These are phyloP conservation scores for Panthera uncia DNA, from an alignment of 2,113 vertebrate species.

Conservation along the genomic window DNA sequence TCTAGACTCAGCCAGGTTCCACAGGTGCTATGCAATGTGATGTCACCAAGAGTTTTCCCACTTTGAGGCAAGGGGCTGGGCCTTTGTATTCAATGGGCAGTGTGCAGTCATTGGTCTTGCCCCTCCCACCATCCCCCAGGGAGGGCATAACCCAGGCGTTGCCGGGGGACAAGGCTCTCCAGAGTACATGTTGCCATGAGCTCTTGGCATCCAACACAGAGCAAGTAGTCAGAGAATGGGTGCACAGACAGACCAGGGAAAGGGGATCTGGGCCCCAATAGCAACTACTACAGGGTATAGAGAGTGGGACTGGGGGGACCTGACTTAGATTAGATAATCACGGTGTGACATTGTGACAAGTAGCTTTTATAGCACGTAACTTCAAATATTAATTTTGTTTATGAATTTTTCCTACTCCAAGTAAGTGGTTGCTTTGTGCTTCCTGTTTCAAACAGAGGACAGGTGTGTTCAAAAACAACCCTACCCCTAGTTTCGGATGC, in stretches of 20 bases:
- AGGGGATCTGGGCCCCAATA: neutral
- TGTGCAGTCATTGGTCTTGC: neutral
- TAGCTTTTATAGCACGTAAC: neutral
- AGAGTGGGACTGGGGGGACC: neutral
- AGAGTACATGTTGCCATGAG: neutral
- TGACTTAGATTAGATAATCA: neutral
- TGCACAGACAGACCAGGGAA: neutral
- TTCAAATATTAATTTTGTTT: neutral
- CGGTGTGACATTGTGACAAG: neutral
- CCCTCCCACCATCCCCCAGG: neutral
- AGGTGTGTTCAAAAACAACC: neutral
- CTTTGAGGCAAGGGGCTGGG: neutral
- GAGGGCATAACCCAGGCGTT: neutral
- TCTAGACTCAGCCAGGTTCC: neutral
- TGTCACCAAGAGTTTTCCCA: neutral
- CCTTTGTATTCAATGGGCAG: neutral
- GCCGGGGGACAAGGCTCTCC: neutral
- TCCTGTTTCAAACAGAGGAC: neutral
- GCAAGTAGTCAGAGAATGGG: neutral
- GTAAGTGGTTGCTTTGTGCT: neutral
- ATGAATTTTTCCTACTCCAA: neutral
- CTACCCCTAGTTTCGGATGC: neutral
- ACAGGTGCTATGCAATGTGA: neutral
- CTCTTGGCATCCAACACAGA: neutral
- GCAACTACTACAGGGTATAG: neutral